Base-by-base conservation (phyloP, 2,888 invertebrate species). In the Amiota mariae region DNA sequence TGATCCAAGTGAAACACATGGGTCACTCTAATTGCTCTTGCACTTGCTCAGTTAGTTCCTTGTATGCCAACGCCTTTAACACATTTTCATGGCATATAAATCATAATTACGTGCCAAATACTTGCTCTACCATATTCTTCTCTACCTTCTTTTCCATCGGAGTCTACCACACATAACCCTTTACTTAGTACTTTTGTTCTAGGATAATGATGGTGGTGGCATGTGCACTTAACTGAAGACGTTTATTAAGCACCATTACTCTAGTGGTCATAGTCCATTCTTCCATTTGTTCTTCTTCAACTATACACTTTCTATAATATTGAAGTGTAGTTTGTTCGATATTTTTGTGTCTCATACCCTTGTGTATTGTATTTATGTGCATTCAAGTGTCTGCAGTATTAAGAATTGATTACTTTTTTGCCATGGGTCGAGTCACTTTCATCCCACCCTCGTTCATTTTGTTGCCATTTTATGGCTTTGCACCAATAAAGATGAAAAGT, bases 171-270 rank as follows among this genome's bases (percentile, higher is more conserved):
- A 66, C 63, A 9, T n/a, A 47, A 18, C 46, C 57, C 18, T 20
- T 15, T 9, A 59, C 18, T 18, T 66, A 36, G 36, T 36, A 36
- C 36, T 73, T 73, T 74, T 64, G 15, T 61, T 70, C 46, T 70
- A 36, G 36, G 36, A 36, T 36, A 36, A 36, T 36, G 36, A 6
- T 6, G 36, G 36, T 6, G 36, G 36, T 6, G 36, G 36, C 36
- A 36, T 59, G 70, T 48, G 36, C 76, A 82, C 82, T 82, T 79
- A 74, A 81, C 75, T 81, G 81, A 81, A 81, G 81, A 81, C 82
- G 81, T 82, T 81, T 81, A 81, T 81, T 81, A 82, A 81, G 81
- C 81, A 81, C 76, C 82, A 81, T 81, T 81, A 67, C 72, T 66
- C 20, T 24, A 66, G 64, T 67, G 57, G n/a, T 66, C 57, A 20